Evolutionary conservation across 2,888 invertebrate species (phyloP).

Genomic region (Leucozona laternaria): DNA sequence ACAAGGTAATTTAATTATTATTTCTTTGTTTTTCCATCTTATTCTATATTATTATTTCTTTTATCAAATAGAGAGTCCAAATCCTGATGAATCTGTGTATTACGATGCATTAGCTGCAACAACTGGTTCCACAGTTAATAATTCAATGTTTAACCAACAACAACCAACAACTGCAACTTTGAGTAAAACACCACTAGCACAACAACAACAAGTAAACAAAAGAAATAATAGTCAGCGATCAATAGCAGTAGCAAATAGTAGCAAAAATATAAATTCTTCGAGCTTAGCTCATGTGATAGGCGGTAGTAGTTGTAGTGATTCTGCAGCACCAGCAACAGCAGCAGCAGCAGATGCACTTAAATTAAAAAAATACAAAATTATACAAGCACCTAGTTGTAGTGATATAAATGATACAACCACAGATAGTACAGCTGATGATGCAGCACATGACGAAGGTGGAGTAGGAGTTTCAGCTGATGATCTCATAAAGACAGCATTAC

Average conservation of each 20-base stretch:
- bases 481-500: constrained; percentile 40
- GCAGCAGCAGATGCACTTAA: constrained; percentile 37
- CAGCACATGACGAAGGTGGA: constrained; percentile 53
- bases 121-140: constrained; percentile 80
- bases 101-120: constrained; percentile 91
- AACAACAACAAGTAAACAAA: constrained; percentile 41
- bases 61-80: constrained; percentile 78
- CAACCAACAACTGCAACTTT: constrained; percentile 27
- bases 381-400: constrained; percentile 44
- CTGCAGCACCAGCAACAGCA: constrained; percentile 19
- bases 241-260: constrained; percentile 16
- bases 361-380: constrained; percentile 59
- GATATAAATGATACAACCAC: constrained; percentile 54
- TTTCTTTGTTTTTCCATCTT: neutral
- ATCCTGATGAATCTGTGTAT: constrained; percentile 91
- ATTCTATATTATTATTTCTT: neutral
- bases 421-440: constrained; percentile 62
- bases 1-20: constrained; percentile 79
- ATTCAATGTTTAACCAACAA: constrained; percentile 44
- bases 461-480: constrained; percentile 68
- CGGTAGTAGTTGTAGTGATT: constrained; percentile 31
- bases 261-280: constrained; percentile 36
- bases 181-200: constrained; percentile 40
- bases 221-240: constrained; percentile 41
- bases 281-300: constrained; percentile 50